Evolutionary conservation across 2,113 vertebrate species (phyloP).

Genomic region (Saimiri boliviensis): DNA sequence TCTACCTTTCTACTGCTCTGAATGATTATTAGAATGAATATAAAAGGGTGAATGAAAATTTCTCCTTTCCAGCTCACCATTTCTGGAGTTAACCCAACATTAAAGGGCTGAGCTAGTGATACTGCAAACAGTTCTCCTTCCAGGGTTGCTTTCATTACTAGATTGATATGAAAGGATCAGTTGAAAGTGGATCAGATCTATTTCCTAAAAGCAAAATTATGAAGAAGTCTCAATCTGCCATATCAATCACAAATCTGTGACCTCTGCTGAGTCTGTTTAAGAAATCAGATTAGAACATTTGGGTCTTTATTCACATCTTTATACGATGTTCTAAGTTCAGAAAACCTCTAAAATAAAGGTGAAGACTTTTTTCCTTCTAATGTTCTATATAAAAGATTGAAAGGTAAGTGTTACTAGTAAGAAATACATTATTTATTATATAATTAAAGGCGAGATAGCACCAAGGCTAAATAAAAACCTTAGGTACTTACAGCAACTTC

Average conservation of each 20-base stretch:
- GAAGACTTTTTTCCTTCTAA: constrained; percentile 45
- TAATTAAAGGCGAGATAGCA: constrained; percentile 58
- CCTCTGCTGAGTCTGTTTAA: neutral
- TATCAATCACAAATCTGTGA: neutral
- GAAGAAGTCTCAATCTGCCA: neutral
- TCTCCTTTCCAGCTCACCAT: neutral
- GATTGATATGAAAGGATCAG: too few species aligned
- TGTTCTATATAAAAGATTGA: neutral
- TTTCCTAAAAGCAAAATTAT: neutral
- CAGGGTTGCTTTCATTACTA: neutral
- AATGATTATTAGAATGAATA: neutral
- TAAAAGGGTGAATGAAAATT: neutral
- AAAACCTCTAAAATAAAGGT: constrained; percentile 32
- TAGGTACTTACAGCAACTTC: constrained; percentile 27
- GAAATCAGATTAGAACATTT: neutral
- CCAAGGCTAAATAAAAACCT: constrained; percentile 38
- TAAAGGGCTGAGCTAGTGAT: neutral
- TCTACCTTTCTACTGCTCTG: neutral
- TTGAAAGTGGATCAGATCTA: neutral
- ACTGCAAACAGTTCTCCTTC: neutral
- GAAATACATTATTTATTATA: constrained; percentile 64
- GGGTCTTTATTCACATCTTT: neutral
- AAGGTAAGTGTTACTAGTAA: constrained; percentile 55
- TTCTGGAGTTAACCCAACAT: neutral
- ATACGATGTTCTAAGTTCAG: neutral